These are phyloP conservation scores for Peromyscus polionotus DNA, from an alignment of 2,113 vertebrate species.

Conservation along the genomic window DNA sequence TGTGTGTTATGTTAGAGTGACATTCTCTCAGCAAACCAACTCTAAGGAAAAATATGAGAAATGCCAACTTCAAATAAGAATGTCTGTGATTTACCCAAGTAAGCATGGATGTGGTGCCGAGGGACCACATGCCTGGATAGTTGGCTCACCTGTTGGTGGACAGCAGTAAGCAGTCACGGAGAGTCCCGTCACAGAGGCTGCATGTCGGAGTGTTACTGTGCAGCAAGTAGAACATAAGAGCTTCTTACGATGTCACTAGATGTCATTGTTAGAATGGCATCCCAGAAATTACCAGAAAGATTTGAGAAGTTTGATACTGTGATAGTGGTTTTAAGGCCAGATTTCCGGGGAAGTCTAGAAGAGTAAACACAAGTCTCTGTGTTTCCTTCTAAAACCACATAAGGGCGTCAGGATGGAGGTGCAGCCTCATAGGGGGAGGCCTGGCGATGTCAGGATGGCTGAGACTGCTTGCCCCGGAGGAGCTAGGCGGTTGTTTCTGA, in stretches of 20 bases:
- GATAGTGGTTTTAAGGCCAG: background rate
- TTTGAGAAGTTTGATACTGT: background rate
- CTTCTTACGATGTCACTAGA: background rate
- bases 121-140: background rate
- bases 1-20: background rate
- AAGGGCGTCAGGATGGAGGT: background rate
- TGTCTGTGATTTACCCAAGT: background rate
- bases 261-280: background rate
- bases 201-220: background rate
- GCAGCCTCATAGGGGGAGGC: accelerated
- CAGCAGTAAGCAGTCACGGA: background rate
- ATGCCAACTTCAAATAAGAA: background rate
- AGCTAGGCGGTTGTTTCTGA: background rate
- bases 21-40: background rate
- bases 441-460: background rate
- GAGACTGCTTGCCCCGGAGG: too few relatives aligned
- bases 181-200: background rate
- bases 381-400: background rate
- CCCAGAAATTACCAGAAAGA: background rate
- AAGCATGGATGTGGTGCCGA: background rate
- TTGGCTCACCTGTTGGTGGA: background rate
- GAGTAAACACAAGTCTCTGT: background rate
- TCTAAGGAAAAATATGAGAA: background rate
- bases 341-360: background rate
- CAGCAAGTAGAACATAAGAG: background rate